These are phyloP conservation scores for Eupristina koningsbergeri DNA, from an alignment of 1,140 invertebrate genomes.

Conservation along the genomic window DNA sequence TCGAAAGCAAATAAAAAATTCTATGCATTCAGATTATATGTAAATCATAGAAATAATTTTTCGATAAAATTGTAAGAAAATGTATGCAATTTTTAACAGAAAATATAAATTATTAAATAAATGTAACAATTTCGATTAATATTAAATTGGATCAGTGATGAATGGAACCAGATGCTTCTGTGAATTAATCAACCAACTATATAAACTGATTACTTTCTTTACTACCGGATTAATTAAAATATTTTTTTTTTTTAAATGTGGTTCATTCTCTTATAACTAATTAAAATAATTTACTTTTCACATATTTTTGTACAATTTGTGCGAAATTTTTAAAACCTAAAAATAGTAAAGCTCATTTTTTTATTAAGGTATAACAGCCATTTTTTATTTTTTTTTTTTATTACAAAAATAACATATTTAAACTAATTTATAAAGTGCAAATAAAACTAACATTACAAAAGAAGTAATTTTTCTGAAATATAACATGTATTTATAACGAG, in stretches of 20 bases:
- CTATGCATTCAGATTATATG: no score
- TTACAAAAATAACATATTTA: not conserved
- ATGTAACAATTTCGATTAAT: not conserved
- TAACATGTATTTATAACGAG: not conserved
- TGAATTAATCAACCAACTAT: not conserved
- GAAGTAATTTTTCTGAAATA: not conserved
- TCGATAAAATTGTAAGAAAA: not conserved
- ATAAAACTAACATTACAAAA: not conserved
- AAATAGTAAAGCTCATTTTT: not conserved
- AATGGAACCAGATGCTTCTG: not conserved
- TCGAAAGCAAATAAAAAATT: no score
- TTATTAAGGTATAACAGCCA: not conserved
- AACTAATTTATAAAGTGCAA: not conserved
- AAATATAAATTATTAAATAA: not conserved
- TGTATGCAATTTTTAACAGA: not conserved
- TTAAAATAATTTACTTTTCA: not conserved
- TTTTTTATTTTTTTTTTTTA: not conserved
- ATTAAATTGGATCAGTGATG: not conserved
- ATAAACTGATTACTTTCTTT: not conserved
- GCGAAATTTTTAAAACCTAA: not conserved
- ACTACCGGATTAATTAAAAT: not conserved
- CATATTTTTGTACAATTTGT: not conserved
- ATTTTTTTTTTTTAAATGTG: not conserved
- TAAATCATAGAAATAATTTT: no score
- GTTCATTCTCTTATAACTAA: not conserved